These are phyloP conservation scores for Echinops telfairi DNA, from an alignment of 2,113 vertebrate genomes.

Conservation along the genomic window DNA sequence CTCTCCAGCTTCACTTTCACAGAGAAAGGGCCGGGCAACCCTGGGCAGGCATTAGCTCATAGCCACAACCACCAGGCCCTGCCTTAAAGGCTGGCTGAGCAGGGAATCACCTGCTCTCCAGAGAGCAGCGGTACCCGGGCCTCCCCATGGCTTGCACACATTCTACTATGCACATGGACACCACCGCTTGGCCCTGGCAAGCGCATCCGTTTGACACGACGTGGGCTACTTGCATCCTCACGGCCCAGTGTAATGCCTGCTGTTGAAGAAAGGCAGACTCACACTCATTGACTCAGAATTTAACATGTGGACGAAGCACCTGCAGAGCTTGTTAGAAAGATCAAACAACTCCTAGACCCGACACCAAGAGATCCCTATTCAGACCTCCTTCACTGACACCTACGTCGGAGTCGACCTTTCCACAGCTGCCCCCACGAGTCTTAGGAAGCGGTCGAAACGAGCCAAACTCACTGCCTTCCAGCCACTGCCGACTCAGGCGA, in stretches of 20 bases:
- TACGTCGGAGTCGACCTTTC: too few relatives aligned
- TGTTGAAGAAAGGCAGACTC: background rate
- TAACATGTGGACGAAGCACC: background rate
- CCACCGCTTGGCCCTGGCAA: background rate
- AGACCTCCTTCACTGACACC: too few relatives aligned
- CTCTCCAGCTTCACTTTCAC: background rate
- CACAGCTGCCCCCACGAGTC: too few relatives aligned
- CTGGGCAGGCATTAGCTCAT: background rate
- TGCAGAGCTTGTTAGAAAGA: too few relatives aligned
- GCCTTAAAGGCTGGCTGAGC: background rate
- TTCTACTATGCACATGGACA: background rate
- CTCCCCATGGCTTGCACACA: background rate
- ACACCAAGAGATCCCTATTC: too few relatives aligned
- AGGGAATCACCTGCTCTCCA: background rate
- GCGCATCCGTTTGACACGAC: background rate
- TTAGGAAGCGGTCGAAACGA: too few relatives aligned
- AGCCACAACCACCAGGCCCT: background rate
- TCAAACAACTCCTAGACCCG: too few relatives aligned
- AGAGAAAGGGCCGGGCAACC: background rate
- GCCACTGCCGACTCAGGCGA: too few relatives aligned
- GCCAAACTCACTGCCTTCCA: too few relatives aligned
- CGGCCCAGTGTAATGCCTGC: background rate
- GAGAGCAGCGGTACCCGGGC: background rate
- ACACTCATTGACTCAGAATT: background rate
- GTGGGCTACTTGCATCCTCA: background rate